Percentiles rank a stretch among this genome's conserved stretches.
These are phyloP conservation scores for Holacanthella duospinosa DNA, from an alignment of 2,888 invertebrate species.

Conservation along the genomic window DNA sequence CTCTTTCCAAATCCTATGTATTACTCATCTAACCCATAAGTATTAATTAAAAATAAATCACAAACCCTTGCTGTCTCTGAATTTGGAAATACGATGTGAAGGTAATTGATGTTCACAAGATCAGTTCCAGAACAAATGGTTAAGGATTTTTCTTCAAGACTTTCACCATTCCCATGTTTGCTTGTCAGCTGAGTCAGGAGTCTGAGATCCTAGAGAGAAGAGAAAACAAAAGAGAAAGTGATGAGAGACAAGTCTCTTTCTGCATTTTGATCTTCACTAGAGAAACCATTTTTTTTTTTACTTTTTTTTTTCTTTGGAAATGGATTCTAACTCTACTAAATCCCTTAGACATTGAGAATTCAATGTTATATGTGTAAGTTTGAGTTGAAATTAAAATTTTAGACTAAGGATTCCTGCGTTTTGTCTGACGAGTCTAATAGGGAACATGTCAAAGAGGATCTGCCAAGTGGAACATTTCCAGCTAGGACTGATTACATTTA, in stretches of 20 bases:
- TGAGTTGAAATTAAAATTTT: not conserved
- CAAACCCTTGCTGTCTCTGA: constrained; percentile 83
- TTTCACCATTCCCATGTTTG: constrained; percentile 58
- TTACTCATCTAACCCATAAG: too few species aligned
- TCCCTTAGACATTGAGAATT: too few species aligned
- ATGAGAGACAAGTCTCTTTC: not conserved
- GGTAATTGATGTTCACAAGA: constrained; percentile 96
- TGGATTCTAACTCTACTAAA: too few species aligned
- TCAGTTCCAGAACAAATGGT: constrained; percentile 97
- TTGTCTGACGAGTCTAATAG: too few species aligned
- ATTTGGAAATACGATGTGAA: constrained; percentile 90
- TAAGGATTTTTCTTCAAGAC: constrained; percentile 81
- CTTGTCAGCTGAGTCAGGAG: constrained; percentile 61
- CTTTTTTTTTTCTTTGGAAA: not conserved
- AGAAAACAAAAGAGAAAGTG: not conserved
- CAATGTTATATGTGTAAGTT: not conserved
- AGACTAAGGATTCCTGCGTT: too few species aligned
- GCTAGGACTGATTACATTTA: too few species aligned
- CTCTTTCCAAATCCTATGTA: too few species aligned
- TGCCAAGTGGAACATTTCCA: too few species aligned
- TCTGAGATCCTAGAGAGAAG: constrained; percentile 59
- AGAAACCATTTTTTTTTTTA: too few species aligned
- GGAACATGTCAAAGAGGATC: too few species aligned
- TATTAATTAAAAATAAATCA: too few species aligned
- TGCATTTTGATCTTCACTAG: not conserved